Percentiles rank a stretch among this genome's conserved stretches.
phyloP scores from a whole-genome alignment of 2,797 vertebrate genomes.

The Amphiprion clarkii region DNA sequence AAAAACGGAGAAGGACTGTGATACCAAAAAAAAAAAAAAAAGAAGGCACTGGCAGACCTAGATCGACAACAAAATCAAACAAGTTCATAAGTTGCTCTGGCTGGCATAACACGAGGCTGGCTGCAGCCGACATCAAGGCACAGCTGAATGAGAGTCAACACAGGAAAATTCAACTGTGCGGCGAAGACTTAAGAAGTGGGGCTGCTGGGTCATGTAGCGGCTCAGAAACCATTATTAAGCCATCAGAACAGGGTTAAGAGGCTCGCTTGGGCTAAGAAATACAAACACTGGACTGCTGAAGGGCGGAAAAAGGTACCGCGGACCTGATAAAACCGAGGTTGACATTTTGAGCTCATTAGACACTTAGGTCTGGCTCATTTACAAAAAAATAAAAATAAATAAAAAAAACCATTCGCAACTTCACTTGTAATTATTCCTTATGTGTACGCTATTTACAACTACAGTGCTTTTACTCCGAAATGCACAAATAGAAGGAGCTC shows the following conservation, averaged over 20 bases:
- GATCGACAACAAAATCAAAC: constrained; percentile 55
- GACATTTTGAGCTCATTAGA: constrained; percentile 49
- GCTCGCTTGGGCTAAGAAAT: constrained; percentile 26
- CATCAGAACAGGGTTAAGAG: constrained; percentile 59
- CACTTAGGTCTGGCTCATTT: not conserved
- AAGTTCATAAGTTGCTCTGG: constrained; percentile 44
- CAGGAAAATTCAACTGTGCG: constrained; percentile 36
- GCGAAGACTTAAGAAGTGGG: constrained; percentile 49
- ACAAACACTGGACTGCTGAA: constrained; percentile 39
- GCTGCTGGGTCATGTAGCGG: constrained; percentile 46
- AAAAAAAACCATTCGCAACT: not conserved
- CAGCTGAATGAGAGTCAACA: constrained; percentile 49
- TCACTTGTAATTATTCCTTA: constrained; percentile 13
- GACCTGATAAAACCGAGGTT: constrained; percentile 23
- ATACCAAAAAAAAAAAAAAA: constrained; percentile 23
- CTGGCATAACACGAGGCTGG: constrained; percentile 10
- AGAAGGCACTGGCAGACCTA: constrained; percentile 10
- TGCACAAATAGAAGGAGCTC: constrained; percentile 1
- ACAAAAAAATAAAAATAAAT: not conserved
- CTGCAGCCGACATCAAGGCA: constrained; percentile 48
- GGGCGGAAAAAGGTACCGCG: constrained; percentile 11
- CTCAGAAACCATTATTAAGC: constrained; percentile 62
- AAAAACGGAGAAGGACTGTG: constrained; percentile 34
- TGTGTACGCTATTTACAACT: not conserved
- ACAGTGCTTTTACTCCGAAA: not conserved